phyloP scores from a whole-genome alignment of 2,113 vertebrate genomes.

The Ailurus styani region DNA sequence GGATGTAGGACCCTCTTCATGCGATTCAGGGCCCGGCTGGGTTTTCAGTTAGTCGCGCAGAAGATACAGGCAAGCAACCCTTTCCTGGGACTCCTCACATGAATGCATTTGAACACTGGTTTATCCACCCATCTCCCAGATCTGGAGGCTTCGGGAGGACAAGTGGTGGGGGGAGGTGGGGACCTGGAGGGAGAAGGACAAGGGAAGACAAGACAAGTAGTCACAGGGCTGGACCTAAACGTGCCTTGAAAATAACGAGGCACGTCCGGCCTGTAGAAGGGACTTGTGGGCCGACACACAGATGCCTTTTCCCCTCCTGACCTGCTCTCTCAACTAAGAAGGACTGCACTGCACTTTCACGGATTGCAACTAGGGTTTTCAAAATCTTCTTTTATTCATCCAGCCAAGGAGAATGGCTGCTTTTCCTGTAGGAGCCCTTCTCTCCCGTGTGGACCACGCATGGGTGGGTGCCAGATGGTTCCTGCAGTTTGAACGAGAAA shows the following conservation, averaged over 20 bases:
- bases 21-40: background rate
- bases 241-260: background rate
- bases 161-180: background rate
- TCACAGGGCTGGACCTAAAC: background rate
- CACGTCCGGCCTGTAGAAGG: accelerated
- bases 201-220: background rate
- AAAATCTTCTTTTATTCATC: background rate
- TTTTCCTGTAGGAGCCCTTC: accelerated
- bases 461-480: accelerated
- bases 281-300: accelerated
- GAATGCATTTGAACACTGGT: background rate
- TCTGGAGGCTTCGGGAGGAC: background rate
- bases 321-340: background rate
- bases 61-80: background rate
- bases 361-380: background rate
- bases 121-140: background rate
- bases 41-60: background rate
- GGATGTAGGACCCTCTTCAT: accelerated
- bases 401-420: background rate
- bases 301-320: background rate
- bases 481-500: background rate
- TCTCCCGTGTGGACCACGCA: accelerated
- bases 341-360: background rate
- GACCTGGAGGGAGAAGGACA: background rate
- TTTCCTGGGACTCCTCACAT: too few species aligned